Base-by-base conservation (phyloP, 2,888 invertebrate species). In the Lordiphosa andalusiaca region DNA sequence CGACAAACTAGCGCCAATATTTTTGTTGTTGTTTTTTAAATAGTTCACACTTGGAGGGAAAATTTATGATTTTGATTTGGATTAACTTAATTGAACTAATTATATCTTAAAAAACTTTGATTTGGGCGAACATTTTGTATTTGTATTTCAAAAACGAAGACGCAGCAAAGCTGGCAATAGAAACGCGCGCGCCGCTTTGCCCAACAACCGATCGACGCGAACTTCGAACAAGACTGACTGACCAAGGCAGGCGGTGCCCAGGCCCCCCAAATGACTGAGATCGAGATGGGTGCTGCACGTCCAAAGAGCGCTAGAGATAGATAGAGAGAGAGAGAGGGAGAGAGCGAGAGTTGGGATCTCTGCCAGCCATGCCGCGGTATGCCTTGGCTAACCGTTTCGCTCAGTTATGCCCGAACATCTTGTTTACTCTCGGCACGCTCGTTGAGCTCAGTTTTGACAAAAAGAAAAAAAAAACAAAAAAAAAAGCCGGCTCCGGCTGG, bases 191-290 rank as follows among this genome's bases (percentile, higher is more conserved):
- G 69, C 81, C 83, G 77, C 84, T 57, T 57, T 76, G 62, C 64
- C 69, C 50, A 69, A 73, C 80, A 77, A 82, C 80, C 77, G 84
- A 69, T 73, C 77, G 83, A 83, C 83, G 83, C 77, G 67, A 76
- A 80, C 73, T 80, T 80, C 81, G 77, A 83, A 78, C 77, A 78
- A 83, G 83, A 83, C 77, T 78, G 83, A 83, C 77, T 78, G 67
- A 77, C 47, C 48, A 51, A 47, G 64, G 53, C 41, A 38, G 21
- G 48, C 30, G 48, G 49, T 6, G 19, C 36, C 36, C 70, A 37
- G 61, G 39, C 65, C 21, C 57, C 37, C 10, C 25, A 38, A 40
- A n/a, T 33, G 51, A 30, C 39, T 41, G 23, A n/a, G 40, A 41
- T 30, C 53, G 12, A 16, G 16, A 16, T 16, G 16, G 16, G 16